phyloP scores from a whole-genome alignment of 2,888 invertebrate species.

The Pogonocherus hispidulus region DNA sequence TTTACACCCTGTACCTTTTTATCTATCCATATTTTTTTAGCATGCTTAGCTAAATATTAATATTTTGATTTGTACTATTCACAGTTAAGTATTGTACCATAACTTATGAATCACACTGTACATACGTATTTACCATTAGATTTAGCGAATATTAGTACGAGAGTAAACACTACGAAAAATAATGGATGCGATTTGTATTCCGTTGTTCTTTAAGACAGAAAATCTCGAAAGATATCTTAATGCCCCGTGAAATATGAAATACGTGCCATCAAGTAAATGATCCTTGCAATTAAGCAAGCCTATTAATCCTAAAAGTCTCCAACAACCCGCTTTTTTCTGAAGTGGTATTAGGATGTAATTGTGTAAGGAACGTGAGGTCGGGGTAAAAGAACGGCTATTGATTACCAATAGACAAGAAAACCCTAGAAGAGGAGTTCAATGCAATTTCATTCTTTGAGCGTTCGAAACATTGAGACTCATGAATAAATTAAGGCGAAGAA shows the following conservation, averaged over 20 bases:
- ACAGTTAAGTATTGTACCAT: no score
- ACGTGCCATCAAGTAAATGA: neutral
- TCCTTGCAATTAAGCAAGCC: neutral
- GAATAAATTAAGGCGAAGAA: conserved; percentile 1
- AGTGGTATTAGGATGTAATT: conserved; percentile 3
- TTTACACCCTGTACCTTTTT: no score
- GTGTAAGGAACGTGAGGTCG: conserved; percentile 1
- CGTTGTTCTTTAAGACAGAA: neutral
- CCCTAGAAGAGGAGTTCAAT: conserved; percentile 10
- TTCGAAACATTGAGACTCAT: neutral
- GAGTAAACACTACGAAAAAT: neutral
- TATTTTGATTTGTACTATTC: no score
- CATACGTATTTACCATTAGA: neutral
- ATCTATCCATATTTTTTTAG: no score
- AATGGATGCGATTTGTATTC: neutral
- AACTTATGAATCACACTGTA: no score
- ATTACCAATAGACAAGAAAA: conserved; percentile 4
- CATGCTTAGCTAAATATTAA: no score
- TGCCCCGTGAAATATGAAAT: conserved; percentile 13
- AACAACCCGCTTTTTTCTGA: neutral
- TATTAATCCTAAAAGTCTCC: neutral
- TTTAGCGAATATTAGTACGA: neutral
- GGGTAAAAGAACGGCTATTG: conserved; percentile 14
- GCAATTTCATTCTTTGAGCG: neutral
- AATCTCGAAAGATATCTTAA: neutral